These are phyloP conservation scores for Theristus sp. DNA, from an alignment of 2,888 invertebrate species.

Conservation along the genomic window DNA sequence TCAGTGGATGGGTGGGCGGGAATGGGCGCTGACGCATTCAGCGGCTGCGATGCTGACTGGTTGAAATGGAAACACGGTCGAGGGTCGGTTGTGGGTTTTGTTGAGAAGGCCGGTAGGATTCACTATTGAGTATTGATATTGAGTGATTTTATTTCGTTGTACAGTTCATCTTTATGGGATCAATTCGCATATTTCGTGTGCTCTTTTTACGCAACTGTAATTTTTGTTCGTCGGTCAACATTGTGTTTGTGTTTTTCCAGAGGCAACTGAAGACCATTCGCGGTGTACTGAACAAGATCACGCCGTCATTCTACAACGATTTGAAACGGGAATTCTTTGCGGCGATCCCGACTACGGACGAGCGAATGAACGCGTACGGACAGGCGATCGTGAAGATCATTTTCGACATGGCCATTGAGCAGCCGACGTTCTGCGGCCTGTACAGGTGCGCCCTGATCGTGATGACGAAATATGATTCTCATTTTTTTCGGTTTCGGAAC, in stretches of 20 bases:
- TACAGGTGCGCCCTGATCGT: too few species aligned
- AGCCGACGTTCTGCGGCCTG: constrained; percentile 13
- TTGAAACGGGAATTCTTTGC: constrained; percentile 13
- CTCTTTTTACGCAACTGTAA: too few species aligned
- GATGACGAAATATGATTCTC: background rate
- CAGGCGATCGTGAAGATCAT: constrained; percentile 11
- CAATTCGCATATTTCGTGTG: too few species aligned
- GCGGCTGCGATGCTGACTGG: background rate
- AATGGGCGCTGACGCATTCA: background rate
- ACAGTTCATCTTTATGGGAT: background rate
- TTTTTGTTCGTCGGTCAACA: too few species aligned
- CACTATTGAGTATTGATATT: too few species aligned
- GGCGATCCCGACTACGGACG: constrained; percentile 5
- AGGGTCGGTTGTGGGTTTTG: too few species aligned
- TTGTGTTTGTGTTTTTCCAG: background rate
- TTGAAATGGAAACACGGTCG: too few species aligned
- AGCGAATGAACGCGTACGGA: constrained; percentile 1
- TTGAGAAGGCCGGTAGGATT: too few species aligned
- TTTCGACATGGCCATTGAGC: constrained; percentile 16
- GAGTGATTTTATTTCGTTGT: too few species aligned
- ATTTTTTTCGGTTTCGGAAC: background rate
- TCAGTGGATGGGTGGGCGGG: background rate
- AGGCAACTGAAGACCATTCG: constrained; percentile 12
- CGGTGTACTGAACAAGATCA: constrained; percentile 20
- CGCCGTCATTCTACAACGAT: constrained; percentile 15